A percentile compares a stretch with the other conserved stretches of the same genome.
These are phyloP conservation scores for Hemicordylus capensis DNA, from an alignment of 2,113 vertebrate species.

Conservation along the genomic window DNA sequence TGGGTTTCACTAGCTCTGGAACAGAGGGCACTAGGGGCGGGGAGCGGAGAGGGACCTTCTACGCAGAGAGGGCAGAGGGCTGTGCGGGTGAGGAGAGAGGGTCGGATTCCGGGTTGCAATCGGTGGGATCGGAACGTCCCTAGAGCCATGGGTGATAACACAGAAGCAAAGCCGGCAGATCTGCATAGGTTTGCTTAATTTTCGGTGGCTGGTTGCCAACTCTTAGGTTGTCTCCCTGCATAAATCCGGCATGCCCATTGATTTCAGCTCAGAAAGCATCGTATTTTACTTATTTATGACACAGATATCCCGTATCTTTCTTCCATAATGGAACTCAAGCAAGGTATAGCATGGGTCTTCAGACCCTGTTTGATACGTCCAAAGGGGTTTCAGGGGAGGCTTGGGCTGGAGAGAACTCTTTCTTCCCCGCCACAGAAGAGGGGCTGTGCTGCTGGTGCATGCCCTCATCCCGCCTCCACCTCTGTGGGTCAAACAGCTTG, in stretches of 20 bases:
- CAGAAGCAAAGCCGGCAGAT: no score
- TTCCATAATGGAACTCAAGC: neutral
- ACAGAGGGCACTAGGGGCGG: no score
- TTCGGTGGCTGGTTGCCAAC: neutral
- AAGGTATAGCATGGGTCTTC: neutral
- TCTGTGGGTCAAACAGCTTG: no score
- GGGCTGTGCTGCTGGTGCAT: no score
- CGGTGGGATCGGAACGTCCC: neutral
- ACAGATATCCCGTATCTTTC: neutral
- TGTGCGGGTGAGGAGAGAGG: neutral
- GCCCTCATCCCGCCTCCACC: no score
- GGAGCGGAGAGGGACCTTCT: no score
- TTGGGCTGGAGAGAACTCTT: no score
- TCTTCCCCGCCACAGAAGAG: no score
- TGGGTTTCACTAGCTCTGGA: neutral
- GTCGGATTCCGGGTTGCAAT: neutral
- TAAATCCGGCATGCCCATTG: neutral
- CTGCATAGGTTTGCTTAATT: no score
- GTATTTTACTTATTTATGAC: neutral
- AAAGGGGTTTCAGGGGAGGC: no score
- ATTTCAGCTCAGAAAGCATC: neutral
- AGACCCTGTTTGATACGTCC: no score
- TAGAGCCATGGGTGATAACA: no score
- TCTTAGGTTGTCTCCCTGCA: neutral
- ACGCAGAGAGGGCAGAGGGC: neutral